These are phyloP conservation scores for Callospermophilus lateralis DNA, from an alignment of 2,113 vertebrate genomes.

Conservation along the genomic window DNA sequence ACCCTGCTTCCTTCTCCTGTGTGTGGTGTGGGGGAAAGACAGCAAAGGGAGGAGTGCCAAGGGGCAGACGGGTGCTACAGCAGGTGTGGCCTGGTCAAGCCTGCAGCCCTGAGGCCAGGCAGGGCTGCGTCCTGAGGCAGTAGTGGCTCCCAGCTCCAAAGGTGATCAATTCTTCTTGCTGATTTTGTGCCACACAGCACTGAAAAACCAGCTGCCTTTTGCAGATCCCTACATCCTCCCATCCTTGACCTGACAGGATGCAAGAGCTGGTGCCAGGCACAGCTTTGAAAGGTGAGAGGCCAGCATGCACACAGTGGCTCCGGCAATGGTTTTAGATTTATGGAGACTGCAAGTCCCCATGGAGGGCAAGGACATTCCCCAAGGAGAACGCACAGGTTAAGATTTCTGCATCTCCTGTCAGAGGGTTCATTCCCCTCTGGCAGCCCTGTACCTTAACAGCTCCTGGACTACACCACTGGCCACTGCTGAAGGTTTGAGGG, in stretches of 20 bases:
- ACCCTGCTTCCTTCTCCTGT: background rate
- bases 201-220: background rate
- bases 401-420: background rate
- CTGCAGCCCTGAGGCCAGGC: background rate
- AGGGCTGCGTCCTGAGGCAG: background rate
- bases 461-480: background rate
- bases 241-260: fast-evolving
- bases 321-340: background rate
- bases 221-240: fast-evolving
- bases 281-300: background rate
- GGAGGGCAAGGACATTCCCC: background rate
- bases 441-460: background rate
- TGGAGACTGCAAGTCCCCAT: background rate
- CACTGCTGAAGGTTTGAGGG: background rate
- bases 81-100: background rate
- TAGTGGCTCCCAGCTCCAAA: background rate
- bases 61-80: background rate
- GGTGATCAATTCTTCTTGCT: background rate
- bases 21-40: background rate
- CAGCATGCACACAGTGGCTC: background rate
- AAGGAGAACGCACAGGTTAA: background rate
- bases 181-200: background rate
- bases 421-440: background rate
- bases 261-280: background rate
- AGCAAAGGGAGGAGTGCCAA: background rate